Conservation (phyloP, 2,888 invertebrate species). For the Meloe dianella region DNA sequence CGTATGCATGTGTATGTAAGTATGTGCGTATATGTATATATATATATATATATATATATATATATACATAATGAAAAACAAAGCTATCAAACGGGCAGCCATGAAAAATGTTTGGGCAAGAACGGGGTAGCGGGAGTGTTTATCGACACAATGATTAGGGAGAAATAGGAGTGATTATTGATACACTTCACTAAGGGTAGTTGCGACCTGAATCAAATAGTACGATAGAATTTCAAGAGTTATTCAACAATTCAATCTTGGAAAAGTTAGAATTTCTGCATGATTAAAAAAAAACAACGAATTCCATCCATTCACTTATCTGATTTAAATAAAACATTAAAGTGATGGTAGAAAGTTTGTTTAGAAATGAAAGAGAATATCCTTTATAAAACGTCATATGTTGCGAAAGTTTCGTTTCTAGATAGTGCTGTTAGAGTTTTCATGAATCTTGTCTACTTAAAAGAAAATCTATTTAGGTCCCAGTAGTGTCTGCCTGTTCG, state of each 20-base stretch:
- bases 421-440: neutral
- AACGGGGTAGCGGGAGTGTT: conserved; percentile 23
- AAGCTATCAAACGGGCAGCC: conserved; percentile 29
- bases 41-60: conserved; percentile 16
- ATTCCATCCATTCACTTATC: neutral
- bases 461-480: conserved; percentile 14
- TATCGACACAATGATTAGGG: conserved; percentile 19
- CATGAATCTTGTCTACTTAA: conserved; percentile 8
- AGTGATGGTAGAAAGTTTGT: neutral
- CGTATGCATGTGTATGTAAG: too few relatives aligned
- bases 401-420: neutral
- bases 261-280: neutral
- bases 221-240: neutral
- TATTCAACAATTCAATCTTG: too few relatives aligned
- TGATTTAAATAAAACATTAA: neutral
- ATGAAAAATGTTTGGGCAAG: conserved; percentile 22
- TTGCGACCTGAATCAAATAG: neutral
- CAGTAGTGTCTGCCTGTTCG: conserved; percentile 24
- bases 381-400: neutral
- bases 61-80: conserved; percentile 27
- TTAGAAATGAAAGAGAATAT: neutral
- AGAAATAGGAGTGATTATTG: conserved; percentile 13
- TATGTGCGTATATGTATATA: too few relatives aligned
- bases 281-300: neutral
- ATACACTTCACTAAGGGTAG: neutral